Evolutionary conservation across 2,888 invertebrate species (phyloP).

Genomic region (Patella depressa): DNA sequence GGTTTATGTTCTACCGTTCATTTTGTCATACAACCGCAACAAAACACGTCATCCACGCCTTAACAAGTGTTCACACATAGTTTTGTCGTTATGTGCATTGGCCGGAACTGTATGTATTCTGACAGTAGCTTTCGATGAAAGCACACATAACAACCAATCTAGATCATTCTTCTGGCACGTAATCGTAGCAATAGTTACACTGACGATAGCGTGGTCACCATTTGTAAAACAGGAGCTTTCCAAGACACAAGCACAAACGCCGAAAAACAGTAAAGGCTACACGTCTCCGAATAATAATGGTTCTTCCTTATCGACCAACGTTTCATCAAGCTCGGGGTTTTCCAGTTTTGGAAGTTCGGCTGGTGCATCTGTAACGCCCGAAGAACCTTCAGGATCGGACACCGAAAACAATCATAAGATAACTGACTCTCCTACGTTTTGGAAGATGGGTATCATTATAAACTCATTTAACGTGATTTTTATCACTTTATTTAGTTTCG

Average conservation of each 20-base stretch:
- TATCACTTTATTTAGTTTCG: conserved; percentile 35
- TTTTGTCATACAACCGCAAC: too few relatives aligned
- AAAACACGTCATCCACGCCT: background rate
- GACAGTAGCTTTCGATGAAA: background rate
- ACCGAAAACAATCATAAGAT: too few relatives aligned
- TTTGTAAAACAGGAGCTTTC: conserved; percentile 33
- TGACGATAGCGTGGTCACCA: conserved; percentile 54
- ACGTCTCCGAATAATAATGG: background rate
- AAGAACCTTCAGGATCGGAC: background rate
- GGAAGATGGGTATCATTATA: conserved; percentile 38
- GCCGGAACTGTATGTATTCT: background rate
- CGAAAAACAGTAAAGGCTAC: too few relatives aligned
- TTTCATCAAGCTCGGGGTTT: background rate
- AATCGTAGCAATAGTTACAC: conserved; percentile 37
- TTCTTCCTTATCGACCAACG: background rate
- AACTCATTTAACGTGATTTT: conserved; percentile 33
- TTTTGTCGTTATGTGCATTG: background rate
- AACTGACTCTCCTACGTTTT: conserved; percentile 21
- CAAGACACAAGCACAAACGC: background rate
- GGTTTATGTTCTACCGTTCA: conserved; percentile 21
- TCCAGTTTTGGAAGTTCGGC: background rate
- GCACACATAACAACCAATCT: background rate
- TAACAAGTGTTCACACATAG: background rate
- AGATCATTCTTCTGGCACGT: conserved; percentile 19
- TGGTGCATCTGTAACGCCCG: background rate